These are phyloP conservation scores for Helogale parvula DNA, from an alignment of 2,113 vertebrate species.

Conservation along the genomic window DNA sequence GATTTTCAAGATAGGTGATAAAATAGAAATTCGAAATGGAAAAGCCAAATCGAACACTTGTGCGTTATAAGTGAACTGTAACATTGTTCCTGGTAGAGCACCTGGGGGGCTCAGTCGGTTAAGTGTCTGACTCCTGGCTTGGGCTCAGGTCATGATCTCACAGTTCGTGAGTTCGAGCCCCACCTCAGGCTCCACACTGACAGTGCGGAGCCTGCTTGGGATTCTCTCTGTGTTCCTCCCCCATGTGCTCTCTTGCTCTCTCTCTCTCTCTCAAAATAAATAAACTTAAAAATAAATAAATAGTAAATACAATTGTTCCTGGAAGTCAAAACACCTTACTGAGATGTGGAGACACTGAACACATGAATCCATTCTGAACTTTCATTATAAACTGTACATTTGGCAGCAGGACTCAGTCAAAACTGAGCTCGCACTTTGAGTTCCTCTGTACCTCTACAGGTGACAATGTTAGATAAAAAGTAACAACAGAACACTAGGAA, in stretches of 20 bases:
- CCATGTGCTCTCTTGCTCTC: no score
- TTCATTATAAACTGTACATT: not conserved
- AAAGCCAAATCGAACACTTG: not conserved
- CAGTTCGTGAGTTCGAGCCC: no score
- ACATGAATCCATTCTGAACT: not conserved
- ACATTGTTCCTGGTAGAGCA: not conserved
- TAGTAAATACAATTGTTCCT: not conserved
- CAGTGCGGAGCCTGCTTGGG: no score
- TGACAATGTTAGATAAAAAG: not conserved
- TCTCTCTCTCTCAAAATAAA: no score
- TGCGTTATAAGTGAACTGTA: not conserved
- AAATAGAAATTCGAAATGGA: constrained; percentile 26
- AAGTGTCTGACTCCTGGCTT: no score
- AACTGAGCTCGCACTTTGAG: not conserved
- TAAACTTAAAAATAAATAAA: no score
- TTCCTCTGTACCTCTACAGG: not conserved
- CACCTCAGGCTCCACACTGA: no score
- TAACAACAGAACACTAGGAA: not conserved
- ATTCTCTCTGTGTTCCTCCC: no score
- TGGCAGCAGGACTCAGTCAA: not conserved
- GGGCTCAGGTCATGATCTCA: no score
- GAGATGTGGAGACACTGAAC: not conserved
- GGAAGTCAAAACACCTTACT: not conserved
- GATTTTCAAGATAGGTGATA: not conserved
- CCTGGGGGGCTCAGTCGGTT: no score